Base-by-base conservation (phyloP, 2,797 vertebrate species). In the Cephalopachus bancanus region DNA sequence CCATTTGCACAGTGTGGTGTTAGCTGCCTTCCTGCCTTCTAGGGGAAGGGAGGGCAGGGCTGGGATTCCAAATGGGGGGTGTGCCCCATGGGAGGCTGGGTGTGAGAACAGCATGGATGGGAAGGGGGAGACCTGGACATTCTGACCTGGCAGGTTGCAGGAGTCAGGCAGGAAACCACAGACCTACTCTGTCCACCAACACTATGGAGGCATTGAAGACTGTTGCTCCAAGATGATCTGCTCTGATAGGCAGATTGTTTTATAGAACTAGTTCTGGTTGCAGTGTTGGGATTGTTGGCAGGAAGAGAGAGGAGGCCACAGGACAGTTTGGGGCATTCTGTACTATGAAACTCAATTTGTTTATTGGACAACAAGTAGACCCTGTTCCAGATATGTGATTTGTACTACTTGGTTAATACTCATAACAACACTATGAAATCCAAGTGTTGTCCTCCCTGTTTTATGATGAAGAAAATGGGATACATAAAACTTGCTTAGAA, bases 341-440 rank as follows among this genome's bases (percentile, higher is more conserved):
- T 3, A 2, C 65, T 37, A 16, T 1, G 14, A 15, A n/a, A 2
- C 30, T 17, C 5, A 12, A 22, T 16, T 0, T 49, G 0, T 3
- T 28, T 12, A 44, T 11, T 28, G 10, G 37, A 55, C n/a, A 15
- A 22, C 30, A 1, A 1, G 10, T 20, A 49, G 60, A 33, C 14
- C 71, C 71, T 55, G 2, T 37, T 19, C 26, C 24, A 19, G 67
- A 19, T 3, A 12, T 17, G 24, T 15, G 1, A 0, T 55, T 10
- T 22, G 28, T 9, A n/a, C 51, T 15, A 15, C 33, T 26, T 49
- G n/a, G 4, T 64, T 14, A 0, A 17, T 6, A 37, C 37, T 62
- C 59, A 14, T 1, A 0, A 2, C 51, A 9, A 12, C 44, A 19
- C 37, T 1, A 0, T 4, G 53, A 28, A 75, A 28, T 24, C 33